Base-by-base conservation (phyloP, 2,888 invertebrate species). In the Heteromyza rotundicornis region DNA sequence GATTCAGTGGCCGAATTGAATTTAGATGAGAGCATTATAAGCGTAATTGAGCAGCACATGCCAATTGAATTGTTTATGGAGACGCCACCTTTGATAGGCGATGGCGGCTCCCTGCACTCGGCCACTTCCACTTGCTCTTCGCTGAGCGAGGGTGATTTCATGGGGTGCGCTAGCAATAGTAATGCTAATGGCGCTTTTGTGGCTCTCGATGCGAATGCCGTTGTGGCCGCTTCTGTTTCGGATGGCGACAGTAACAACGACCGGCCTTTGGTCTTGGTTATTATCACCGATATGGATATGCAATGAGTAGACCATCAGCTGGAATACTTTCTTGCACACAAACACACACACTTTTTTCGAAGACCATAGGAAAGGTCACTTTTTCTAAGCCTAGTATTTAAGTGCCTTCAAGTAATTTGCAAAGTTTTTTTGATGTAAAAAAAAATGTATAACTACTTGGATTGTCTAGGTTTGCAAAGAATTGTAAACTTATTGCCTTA, bases 31-130 rank as follows among this genome's bases (percentile, higher is more conserved):
- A 65, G 67, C 35, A 59, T 73, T 1, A 68, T 72, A 27, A 64
- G 67, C 47, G 68, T 67, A 5, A 65, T 72, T 36, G 77, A 74
- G 22, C 73, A 73, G 23, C 67, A 74, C 17, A 69, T 78, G 54
- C 78, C 78, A 0, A 56, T 77, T 47, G 78, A 78, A 49, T 63
- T 77, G 16, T 68, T 78, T 51, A 63, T 78, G 36, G 75, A 72
- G n/a, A 70, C 67, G 32, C 60, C 64, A 40, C 64, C 66, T 16
- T 55, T 63, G 40, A 61, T 64, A 32, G 64, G 64, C 19, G 64
- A 60, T 23, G 66, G 65, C 44, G 57, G 64, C 16, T 61, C 60
- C 12, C 27, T 35, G 65, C 68, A 16, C 63, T 75, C 64, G 63
- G 72, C 61, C 27, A 73, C 64, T 70, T 76, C 63, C 14, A 66